Percentiles rank a stretch among this genome's conserved stretches.
These are phyloP conservation scores for Microcebus griseorufus DNA, from an alignment of 2,113 vertebrate genomes.

Conservation along the genomic window DNA sequence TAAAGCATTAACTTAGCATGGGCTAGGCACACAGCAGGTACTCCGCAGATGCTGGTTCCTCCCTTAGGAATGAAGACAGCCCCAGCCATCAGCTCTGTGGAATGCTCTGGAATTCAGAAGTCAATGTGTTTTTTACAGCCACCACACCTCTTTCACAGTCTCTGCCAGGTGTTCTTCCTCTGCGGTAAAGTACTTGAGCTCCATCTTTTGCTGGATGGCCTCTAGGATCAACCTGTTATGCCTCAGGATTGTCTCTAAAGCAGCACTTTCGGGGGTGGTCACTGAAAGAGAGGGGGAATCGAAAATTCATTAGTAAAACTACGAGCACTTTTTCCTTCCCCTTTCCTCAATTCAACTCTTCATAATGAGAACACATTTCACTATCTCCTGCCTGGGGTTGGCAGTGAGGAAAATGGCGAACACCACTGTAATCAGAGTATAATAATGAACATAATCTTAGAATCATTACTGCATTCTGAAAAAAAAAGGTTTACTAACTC, in stretches of 20 bases:
- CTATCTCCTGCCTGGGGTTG: background rate
- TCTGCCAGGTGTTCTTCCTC: slow-evolving; percentile 72
- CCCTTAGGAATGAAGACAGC: background rate
- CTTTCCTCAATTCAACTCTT: background rate
- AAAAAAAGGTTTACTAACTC: background rate
- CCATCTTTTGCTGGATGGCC: slow-evolving; percentile 66
- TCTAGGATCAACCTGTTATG: slow-evolving; percentile 80
- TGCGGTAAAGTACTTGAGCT: background rate
- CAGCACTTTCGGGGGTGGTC: slow-evolving; percentile 74
- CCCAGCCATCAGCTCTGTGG: background rate
- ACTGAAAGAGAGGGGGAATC: slow-evolving; percentile 71
- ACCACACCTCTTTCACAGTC: slow-evolving; percentile 79
- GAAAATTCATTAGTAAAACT: slow-evolving; percentile 23
- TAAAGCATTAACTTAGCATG: background rate
- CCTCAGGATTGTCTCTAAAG: slow-evolving; percentile 78
- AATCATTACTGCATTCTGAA: background rate
- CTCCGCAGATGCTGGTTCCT: background rate
- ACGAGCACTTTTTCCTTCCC: background rate
- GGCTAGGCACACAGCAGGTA: too few relatives aligned
- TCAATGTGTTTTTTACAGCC: background rate
- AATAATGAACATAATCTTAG: background rate
- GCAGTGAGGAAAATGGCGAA: background rate
- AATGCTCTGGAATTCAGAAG: background rate
- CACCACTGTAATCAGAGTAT: background rate
- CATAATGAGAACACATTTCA: background rate